Evolutionary conservation across 37 sponge, comb jelly and placozoan species (phyloP), one percentile per base, ranked within the genome.

Genomic region (Eunapius fragilis): DNA sequence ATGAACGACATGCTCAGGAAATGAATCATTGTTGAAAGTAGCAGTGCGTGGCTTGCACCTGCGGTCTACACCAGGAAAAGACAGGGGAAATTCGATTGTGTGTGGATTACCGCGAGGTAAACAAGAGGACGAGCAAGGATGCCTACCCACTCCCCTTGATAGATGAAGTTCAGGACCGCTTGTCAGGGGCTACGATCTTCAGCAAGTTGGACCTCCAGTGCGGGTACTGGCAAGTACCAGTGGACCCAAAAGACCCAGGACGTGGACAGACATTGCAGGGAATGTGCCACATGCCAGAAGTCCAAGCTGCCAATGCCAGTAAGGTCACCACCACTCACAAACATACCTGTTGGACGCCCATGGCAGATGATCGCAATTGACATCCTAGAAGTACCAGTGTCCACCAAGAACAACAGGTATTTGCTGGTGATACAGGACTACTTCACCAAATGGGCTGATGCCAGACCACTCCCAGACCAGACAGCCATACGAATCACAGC

Each of bases 11-110:
- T 91, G 89, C 79, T 94, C 37, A 82, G 88, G 26, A 80, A 68
- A 37, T 91, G 91, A 0, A 91, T 90, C 70, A 91, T 91, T 5
- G 78, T 70, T 35, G 84, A 85, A 68, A 89, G 88, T 49, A 84
- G 81, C 41, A 90, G 88, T 69, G 79, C 91, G 0, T 94, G 85
- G 82, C 87, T 90, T 85, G 85, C 94, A 58, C 94, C 94, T 25
- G 88, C 82, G 22, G 80, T 91, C 27, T 89, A 77, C 38, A 86
- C 90, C 9, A 35, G 68, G 11, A 90, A 90, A 80, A 80, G 28
- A 81, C 86, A 35, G 88, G 87, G 49, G 82, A 87, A 23, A 26
- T 87, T 25, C 70, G 88, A 22, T 69, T 94, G 30, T 86, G 88
- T 70, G 75, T 91, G 2, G 91, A 94, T 49, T 94, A 85, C 32